Conservation (phyloP, 2,888 invertebrate genomes). For the Callosobruchus maculatus region DNA sequence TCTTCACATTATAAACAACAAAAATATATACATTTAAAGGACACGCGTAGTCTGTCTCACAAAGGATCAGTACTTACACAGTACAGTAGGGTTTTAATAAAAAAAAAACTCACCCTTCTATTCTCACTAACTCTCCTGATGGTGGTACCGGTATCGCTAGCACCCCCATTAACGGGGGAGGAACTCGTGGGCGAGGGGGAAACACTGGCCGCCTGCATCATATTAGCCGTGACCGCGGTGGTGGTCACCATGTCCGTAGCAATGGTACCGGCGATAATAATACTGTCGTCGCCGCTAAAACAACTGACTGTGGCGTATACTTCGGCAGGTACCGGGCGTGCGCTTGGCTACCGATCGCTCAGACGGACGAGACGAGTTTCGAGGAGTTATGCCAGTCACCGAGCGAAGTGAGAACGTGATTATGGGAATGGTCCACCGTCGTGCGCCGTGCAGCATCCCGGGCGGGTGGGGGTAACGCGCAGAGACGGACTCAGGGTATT, state of each 20-base stretch:
- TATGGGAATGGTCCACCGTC: constrained; percentile 14
- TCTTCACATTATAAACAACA: too few species aligned
- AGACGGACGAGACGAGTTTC: not conserved
- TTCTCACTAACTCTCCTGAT: constrained; percentile 34
- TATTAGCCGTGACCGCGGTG: constrained; percentile 14
- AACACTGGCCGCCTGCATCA: constrained; percentile 17
- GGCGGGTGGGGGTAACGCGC: constrained; percentile 12
- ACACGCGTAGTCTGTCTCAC: too few species aligned
- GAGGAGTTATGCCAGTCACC: not conserved
- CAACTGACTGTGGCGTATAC: not conserved
- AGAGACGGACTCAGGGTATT: not conserved
- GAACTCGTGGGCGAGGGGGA: constrained; percentile 15
- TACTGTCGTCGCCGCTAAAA: not conserved
- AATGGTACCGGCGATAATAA: not conserved
- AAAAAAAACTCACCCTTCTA: constrained; percentile 32
- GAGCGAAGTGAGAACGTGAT: constrained; percentile 5
- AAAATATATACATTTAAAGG: too few species aligned
- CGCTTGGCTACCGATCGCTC: not conserved
- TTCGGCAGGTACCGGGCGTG: not conserved
- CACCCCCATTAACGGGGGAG: constrained; percentile 7
- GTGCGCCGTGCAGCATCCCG: constrained; percentile 21
- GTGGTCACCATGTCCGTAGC: constrained; percentile 21
- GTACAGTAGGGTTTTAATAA: too few species aligned
- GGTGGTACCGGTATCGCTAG: not conserved
- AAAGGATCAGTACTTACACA: too few species aligned